These are phyloP conservation scores for Meleagris gallopavo DNA, from an alignment of 2,113 vertebrate species.

Conservation along the genomic window DNA sequence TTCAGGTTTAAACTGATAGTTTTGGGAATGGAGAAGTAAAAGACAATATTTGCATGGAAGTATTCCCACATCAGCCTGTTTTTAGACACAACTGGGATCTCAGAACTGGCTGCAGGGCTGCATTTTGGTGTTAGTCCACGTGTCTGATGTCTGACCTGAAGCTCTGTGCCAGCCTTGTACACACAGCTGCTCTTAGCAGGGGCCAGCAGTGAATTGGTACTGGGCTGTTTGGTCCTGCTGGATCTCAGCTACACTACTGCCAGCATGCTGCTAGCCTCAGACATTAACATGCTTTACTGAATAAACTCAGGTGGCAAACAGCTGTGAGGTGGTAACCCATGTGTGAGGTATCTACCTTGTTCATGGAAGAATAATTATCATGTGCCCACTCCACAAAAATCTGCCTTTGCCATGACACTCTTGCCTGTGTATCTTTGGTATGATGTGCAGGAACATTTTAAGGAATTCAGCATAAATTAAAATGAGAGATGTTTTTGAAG, in stretches of 20 bases:
- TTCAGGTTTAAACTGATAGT: background rate
- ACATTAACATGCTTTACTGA: background rate
- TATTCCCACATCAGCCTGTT: background rate
- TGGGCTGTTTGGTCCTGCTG: background rate
- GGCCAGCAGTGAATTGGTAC: background rate
- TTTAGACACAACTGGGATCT: accelerated
- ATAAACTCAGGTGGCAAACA: background rate
- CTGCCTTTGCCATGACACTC: accelerated
- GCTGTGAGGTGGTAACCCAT: background rate
- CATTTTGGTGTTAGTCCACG: background rate
- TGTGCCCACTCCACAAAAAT: background rate
- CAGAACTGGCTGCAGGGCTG: background rate
- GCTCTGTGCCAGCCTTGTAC: background rate
- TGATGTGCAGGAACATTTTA: accelerated
- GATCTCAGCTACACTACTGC: accelerated
- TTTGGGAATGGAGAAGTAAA: background rate
- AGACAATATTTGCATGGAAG: background rate
- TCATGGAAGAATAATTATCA: background rate
- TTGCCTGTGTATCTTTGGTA: background rate
- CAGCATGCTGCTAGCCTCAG: background rate
- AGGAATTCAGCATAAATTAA: background rate
- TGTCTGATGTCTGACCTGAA: accelerated
- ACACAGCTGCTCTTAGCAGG: background rate
- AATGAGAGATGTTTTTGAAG: background rate
- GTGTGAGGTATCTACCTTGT: background rate